Evolutionary conservation across 2,888 invertebrate species (phyloP).

Genomic region (Cremastinae sp.): DNA sequence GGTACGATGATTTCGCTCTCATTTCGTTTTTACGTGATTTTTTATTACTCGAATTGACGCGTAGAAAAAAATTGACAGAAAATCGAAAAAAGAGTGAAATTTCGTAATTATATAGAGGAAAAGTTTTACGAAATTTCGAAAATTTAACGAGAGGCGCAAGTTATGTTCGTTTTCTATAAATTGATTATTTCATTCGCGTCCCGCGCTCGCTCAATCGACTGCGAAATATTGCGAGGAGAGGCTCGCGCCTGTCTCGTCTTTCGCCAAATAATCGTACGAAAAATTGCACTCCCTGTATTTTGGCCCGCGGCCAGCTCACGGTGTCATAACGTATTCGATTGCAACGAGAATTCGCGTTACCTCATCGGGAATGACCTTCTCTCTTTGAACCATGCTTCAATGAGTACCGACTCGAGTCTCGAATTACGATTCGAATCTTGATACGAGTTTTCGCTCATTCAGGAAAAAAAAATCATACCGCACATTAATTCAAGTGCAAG

Average conservation of each 20-base stretch:
- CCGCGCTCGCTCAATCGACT: not conserved
- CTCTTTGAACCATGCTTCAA: constrained; percentile 42
- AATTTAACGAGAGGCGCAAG: not conserved
- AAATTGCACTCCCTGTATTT: constrained; percentile 54
- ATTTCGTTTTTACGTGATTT: constrained; percentile 37
- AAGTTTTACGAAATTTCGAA: not conserved
- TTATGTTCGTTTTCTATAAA: not conserved
- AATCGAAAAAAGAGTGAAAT: constrained; percentile 45
- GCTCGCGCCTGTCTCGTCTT: constrained; percentile 5
- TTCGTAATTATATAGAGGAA: constrained; percentile 7
- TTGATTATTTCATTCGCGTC: constrained; percentile 19
- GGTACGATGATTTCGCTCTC: not conserved
- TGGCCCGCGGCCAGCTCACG: constrained; percentile 62
- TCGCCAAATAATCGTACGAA: constrained; percentile 49
- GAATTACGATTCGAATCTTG: constrained; percentile 35
- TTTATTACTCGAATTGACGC: not conserved
- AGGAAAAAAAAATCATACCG: not conserved
- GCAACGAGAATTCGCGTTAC: constrained; percentile 61
- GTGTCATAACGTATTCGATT: constrained; percentile 61
- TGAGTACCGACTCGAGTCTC: constrained; percentile 55
- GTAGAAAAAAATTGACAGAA: constrained; percentile 27
- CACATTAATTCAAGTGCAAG: constrained; percentile 26
- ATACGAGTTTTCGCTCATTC: not conserved
- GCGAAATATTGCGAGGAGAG: constrained; percentile 10
- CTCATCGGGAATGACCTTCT: constrained; percentile 69